Base-by-base conservation (phyloP, 2,888 invertebrate genomes). In the Noctua janthina region DNA sequence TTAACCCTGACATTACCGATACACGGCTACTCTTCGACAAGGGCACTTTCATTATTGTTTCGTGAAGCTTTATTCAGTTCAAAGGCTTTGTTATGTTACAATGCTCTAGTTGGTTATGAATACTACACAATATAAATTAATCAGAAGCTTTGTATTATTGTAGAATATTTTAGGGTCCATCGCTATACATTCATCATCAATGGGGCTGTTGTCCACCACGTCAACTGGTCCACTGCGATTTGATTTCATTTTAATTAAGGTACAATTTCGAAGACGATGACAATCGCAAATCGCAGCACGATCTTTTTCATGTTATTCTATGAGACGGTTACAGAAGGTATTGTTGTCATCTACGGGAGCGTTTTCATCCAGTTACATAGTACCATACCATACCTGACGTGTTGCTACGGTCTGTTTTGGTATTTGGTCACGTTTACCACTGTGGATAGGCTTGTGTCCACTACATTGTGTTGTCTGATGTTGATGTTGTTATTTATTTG, bases 41-140 rank as follows among this genome's bases (percentile, higher is more conserved):
- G 69, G 69, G 75, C 73, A 87, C 83, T 85, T 87, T 87, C 87
- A 85, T 82, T 86, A 70, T 85, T 83, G 66, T 75, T 75, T 78
- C 29, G 35, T 68, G 51, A 49, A 76, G 71, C 75, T 54, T 67
- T 75, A 82, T 83, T 72, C 46, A 54, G 49, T 17, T 43, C 20
- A 56, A 68, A 78, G 46, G 35, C 83, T 75, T 84, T 78, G 87
- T 77, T 68, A 56, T 7, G 29, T 29, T 17, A 43, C 46, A 68
- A n/a, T 35, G 13, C 51, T 66, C 23, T 62, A 39, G 35, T 59
- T 43, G 46, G 62, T 80, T 35, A 10, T 66, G 20, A 77, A 56
- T 69, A n/a, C 11, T 43, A 23, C 6, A 69, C 11, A 56, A 62
- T 49, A 49, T 35, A 0, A 49, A 56, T 69, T n/a, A 43, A 68